These are phyloP conservation scores for Orestias chungarensis DNA, from an alignment of 2,797 vertebrate species.

Conservation along the genomic window DNA sequence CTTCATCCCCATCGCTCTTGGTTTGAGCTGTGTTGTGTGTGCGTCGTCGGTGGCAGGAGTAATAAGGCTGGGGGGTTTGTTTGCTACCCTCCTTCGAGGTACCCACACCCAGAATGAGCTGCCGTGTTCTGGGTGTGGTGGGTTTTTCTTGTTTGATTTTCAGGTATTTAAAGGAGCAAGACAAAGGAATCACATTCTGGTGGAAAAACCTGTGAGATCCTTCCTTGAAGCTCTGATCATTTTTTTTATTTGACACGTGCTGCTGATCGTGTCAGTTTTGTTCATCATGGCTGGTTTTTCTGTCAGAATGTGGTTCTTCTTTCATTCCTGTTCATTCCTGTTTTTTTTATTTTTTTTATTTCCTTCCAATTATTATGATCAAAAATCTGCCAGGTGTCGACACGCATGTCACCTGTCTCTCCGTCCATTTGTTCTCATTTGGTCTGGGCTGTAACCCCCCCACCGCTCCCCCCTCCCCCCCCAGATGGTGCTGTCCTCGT, in stretches of 20 bases:
- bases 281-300: slow-evolving; percentile 49
- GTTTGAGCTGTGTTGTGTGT: slow-evolving; percentile 37
- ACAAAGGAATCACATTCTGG: slow-evolving; percentile 52
- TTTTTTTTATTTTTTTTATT: slow-evolving; percentile 53
- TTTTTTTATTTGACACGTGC: slow-evolving; percentile 12
- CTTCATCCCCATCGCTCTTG: slow-evolving; percentile 43
- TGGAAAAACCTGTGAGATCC: slow-evolving; percentile 47
- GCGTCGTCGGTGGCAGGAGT: slow-evolving; percentile 57
- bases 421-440: slow-evolving; percentile 58
- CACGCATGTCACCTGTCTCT: slow-evolving; percentile 46
- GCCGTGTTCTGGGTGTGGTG: slow-evolving; percentile 19
- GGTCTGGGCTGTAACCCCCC: slow-evolving; percentile 73
- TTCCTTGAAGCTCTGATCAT: not conserved
- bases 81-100: slow-evolving; percentile 4
- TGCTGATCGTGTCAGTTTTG: slow-evolving; percentile 4
- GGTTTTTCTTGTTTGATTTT: slow-evolving; percentile 35
- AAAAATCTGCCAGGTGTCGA: slow-evolving; percentile 46
- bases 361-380: slow-evolving; percentile 50
- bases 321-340: slow-evolving; percentile 37
- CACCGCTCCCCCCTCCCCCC: slow-evolving; percentile 48
- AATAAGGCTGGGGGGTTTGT: slow-evolving; percentile 34
- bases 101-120: slow-evolving; percentile 12
- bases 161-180: slow-evolving; percentile 49
- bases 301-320: slow-evolving; percentile 46
- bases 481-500: slow-evolving; percentile 94